Evolutionary conservation across 2,113 vertebrate species (phyloP).

Genomic region (Gopherus evgoodei): DNA sequence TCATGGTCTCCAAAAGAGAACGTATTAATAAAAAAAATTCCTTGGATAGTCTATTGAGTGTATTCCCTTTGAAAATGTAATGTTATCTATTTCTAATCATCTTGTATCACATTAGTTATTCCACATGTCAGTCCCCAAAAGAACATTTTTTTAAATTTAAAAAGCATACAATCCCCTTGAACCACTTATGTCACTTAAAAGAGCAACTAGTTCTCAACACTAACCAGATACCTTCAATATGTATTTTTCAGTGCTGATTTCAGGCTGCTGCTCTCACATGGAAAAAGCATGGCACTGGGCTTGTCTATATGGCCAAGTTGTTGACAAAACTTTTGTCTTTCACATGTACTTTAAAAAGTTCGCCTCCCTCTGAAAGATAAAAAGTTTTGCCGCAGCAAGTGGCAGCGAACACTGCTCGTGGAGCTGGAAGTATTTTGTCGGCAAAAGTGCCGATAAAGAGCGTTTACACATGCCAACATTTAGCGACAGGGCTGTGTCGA

Average conservation of each 20-base stretch:
- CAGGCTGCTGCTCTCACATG: background rate
- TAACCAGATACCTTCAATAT: background rate
- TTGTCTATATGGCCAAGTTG: too few relatives aligned
- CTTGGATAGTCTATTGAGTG: background rate
- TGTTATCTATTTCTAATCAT: fast-evolving
- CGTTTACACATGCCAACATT: too few relatives aligned
- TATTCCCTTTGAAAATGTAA: background rate
- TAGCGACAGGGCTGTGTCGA: too few relatives aligned
- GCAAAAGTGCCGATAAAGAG: too few relatives aligned
- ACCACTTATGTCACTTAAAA: background rate
- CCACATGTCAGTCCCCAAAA: background rate
- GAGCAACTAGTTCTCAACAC: background rate
- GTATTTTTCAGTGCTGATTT: background rate
- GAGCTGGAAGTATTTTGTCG: too few relatives aligned
- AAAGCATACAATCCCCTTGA: background rate
- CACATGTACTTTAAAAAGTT: too few relatives aligned
- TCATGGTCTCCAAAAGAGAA: fast-evolving
- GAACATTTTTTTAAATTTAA: background rate
- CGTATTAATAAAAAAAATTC: background rate
- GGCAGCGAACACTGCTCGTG: too few relatives aligned
- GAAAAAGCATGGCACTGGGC: background rate
- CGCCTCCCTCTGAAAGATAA: too few relatives aligned
- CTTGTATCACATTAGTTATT: background rate
- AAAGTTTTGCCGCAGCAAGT: too few relatives aligned
- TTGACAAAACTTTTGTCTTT: too few relatives aligned